Percentiles rank a stretch among this genome's conserved stretches.
Conservation (phyloP, 1,140 invertebrate genomes). For the Panagrolaimus sp. region DNA sequence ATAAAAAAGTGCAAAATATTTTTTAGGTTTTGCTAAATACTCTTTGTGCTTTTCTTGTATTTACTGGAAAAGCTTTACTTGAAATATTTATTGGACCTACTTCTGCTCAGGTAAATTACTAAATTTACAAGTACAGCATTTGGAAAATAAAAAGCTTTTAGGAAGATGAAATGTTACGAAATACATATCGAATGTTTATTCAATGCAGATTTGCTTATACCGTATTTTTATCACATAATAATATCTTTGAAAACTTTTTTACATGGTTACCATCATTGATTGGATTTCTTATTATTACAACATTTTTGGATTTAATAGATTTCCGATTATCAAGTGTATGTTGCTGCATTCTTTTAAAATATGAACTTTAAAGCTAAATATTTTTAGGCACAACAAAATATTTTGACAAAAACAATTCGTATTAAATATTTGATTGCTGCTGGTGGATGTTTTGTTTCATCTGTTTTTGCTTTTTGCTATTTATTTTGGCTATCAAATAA, state of each 20-base stretch:
- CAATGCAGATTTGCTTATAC: slow-evolving; percentile 38
- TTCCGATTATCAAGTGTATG: background rate
- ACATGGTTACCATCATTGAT: background rate
- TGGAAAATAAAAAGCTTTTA: slow-evolving; percentile 21
- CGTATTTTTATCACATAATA: background rate
- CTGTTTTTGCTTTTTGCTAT: background rate
- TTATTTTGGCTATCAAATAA: slow-evolving; percentile 5
- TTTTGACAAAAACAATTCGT: too few relatives aligned
- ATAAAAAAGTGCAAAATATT: background rate
- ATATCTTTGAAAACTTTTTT: slow-evolving; percentile 9
- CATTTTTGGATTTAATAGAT: slow-evolving; percentile 3
- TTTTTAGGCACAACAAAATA: background rate
- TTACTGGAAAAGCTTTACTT: slow-evolving; percentile 32
- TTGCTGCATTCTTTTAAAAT: background rate
- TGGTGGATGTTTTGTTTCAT: background rate
- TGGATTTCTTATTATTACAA: background rate
- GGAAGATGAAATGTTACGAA: slow-evolving; percentile 30
- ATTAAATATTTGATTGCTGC: too few relatives aligned
- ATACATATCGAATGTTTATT: slow-evolving; percentile 38
- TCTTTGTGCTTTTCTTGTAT: slow-evolving; percentile 31
- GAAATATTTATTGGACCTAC: slow-evolving; percentile 23
- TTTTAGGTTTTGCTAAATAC: slow-evolving; percentile 40
- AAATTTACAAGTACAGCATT: background rate
- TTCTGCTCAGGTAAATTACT: slow-evolving; percentile 29
- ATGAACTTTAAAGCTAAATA: too few relatives aligned